Percentiles rank a stretch among this genome's conserved stretches.
Conservation (phyloP, 2,888 invertebrate species). For the Ophion ellenae region DNA sequence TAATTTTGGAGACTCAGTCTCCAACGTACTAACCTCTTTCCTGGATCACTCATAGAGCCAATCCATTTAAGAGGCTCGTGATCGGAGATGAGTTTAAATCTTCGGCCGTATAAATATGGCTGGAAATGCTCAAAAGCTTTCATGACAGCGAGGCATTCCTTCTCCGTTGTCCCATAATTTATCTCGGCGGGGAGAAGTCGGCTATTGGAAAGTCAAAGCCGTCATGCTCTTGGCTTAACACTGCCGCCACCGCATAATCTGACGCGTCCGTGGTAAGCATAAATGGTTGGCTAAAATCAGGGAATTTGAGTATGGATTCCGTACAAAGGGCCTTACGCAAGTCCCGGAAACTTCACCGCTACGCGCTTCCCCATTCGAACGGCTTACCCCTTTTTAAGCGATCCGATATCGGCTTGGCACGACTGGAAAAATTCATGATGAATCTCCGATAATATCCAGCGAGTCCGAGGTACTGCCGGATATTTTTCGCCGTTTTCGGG, state of each 20-base stretch:
- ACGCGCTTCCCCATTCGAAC: background rate
- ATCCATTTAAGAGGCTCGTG: background rate
- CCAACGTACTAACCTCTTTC: background rate
- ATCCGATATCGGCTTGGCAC: constrained; percentile 38
- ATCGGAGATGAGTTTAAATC: background rate
- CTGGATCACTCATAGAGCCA: too few species aligned
- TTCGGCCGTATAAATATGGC: background rate
- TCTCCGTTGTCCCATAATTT: background rate
- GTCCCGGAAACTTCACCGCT: background rate
- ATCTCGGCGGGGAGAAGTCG: background rate
- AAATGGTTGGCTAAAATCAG: background rate
- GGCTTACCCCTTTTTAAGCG: constrained; percentile 10
- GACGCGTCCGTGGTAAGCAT: constrained; percentile 1
- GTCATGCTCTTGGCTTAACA: background rate
- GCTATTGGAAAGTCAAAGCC: background rate
- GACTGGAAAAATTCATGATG: background rate
- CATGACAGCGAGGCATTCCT: background rate
- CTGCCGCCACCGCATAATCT: background rate
- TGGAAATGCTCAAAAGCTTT: background rate
- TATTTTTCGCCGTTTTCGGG: constrained; percentile 64
- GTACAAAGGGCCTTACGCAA: background rate
- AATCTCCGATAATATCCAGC: constrained; percentile 63
- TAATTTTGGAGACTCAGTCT: background rate
- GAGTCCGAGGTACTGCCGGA: constrained; percentile 67
- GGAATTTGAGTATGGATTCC: background rate